A percentile compares a stretch with the other conserved stretches of the same genome.
Evolutionary conservation across 2,888 invertebrate genomes (phyloP).

Genomic region (Hirtodrosophila histrioides): DNA sequence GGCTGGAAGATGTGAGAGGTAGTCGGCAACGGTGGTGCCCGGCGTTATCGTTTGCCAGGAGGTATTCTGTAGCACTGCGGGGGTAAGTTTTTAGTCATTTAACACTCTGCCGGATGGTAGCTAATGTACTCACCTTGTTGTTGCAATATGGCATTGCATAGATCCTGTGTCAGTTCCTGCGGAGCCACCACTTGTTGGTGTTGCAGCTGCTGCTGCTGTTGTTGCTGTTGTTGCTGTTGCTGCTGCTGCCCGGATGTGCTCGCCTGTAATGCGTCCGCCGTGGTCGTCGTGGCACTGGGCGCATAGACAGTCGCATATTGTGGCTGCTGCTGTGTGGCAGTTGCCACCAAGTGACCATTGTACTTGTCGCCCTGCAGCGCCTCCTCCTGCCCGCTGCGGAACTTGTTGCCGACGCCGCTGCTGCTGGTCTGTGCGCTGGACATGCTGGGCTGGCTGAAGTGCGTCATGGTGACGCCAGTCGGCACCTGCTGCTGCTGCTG

Average conservation of each 20-base stretch:
- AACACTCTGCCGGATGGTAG: too few relatives aligned
- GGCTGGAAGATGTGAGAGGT: conserved; percentile 91
- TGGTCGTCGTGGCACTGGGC: conserved; percentile 53
- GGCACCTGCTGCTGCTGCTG: conserved; percentile 71
- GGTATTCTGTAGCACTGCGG: conserved; percentile 83
- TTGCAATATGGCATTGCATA: conserved; percentile 84
- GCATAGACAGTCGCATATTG: conserved; percentile 81
- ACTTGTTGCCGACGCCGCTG: conserved; percentile 84
- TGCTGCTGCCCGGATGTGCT: conserved; percentile 64
- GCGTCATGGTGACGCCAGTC: conserved; percentile 83
- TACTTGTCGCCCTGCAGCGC: conserved; percentile 85
- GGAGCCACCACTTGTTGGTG: conserved; percentile 81
- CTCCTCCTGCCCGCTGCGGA: conserved; percentile 84
- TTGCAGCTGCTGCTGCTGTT: conserved; percentile 72
- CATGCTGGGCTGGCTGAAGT: conserved; percentile 86
- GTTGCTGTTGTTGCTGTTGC: conserved; percentile 38
- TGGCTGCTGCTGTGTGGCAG: conserved; percentile 64
- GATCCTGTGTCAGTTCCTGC: conserved; percentile 84
- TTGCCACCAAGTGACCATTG: conserved; percentile 84
- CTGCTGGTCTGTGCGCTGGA: conserved; percentile 83
- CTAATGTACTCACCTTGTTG: conserved; percentile 77
- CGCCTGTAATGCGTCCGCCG: conserved; percentile 64
- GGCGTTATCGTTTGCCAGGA: conserved; percentile 86
- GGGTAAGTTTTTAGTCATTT: not conserved
- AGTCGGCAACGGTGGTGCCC: conserved; percentile 93